Base-by-base conservation (phyloP, 2,113 vertebrate genomes). In the Eulemur macaco region DNA sequence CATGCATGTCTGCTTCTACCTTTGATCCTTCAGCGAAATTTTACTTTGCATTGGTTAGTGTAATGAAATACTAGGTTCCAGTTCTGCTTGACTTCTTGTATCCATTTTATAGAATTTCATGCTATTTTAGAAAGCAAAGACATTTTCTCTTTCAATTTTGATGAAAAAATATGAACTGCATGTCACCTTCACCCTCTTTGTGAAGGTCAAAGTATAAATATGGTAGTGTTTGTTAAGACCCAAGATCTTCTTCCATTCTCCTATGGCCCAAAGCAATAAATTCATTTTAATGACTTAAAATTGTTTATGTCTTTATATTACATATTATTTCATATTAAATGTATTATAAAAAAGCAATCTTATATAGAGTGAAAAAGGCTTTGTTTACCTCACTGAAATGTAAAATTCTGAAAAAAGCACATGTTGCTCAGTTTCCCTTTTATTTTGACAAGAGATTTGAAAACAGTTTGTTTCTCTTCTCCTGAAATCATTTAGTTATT, bases 21-120 rank as follows among this genome's bases (percentile, higher is more conserved):
- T 94, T 94, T 92, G 92, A 68, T 88, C 60, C 76, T 39, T 25
- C 45, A 56, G 66, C 21, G 69, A 63, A 85, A 68, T 83, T 82
- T 77, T 56, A 56, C 37, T 96, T 83, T 76, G 1, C 10, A 2
- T 71, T 94, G 73, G 42, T 78, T 86, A 88, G 5, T 25, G 27
- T 56, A 84, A 88, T 78, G 9, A 86, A 93, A 91, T 66, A 29
- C 50, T 34, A 91, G 20, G 52, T 76, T 95, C 64, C 42, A 74
- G 42, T 92, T 95, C 94, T 91, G 68, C 91, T 95, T 91, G 92
- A 96, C 68, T 83, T 86, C 64, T 66, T 69, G 23, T 83, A 52
- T 77, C 60, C 78, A 56, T 39, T 92, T 96, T 88, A 85, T 71
- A 92, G 63, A 95, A 76, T 93, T 93, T 64, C 34, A 23, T 83